Evolutionary conservation across 2,888 invertebrate species (phyloP).

Genomic region (Andrena haemorrhoa): DNA sequence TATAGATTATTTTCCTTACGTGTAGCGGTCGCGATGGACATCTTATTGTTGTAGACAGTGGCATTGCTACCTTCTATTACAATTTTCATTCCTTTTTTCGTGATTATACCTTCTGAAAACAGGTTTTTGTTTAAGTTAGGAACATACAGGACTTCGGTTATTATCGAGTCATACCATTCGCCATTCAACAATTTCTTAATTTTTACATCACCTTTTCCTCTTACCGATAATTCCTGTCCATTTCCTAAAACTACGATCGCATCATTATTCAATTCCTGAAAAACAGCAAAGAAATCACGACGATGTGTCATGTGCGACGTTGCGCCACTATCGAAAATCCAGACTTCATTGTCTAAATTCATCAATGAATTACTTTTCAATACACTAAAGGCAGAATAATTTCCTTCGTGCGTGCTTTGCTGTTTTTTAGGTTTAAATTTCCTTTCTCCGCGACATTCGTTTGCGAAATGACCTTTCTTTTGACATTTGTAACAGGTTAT

Average conservation of each 20-base stretch:
- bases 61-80: neutral
- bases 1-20: constrained; percentile 7
- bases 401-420: neutral
- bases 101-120: neutral
- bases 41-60: neutral
- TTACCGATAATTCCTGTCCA: constrained; percentile 14
- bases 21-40: neutral
- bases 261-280: neutral
- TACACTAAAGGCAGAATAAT: constrained; percentile 13
- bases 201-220: constrained; percentile 19
- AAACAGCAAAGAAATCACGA: constrained; percentile 3
- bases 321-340: constrained; percentile 16
- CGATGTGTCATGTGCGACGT: constrained; percentile 15
- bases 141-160: constrained; percentile 3
- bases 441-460: neutral
- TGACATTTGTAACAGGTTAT: constrained; percentile 13
- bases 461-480: constrained; percentile 19
- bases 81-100: constrained; percentile 18
- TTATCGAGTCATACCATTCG: constrained; percentile 17
- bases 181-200: neutral
- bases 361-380: neutral
- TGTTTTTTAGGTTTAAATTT: neutral
- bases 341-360: constrained; percentile 3
- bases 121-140: constrained; percentile 1
- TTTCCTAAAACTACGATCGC: constrained; percentile 5